Base-by-base conservation (phyloP, 2,888 invertebrate genomes). In the Cryptus armator region DNA sequence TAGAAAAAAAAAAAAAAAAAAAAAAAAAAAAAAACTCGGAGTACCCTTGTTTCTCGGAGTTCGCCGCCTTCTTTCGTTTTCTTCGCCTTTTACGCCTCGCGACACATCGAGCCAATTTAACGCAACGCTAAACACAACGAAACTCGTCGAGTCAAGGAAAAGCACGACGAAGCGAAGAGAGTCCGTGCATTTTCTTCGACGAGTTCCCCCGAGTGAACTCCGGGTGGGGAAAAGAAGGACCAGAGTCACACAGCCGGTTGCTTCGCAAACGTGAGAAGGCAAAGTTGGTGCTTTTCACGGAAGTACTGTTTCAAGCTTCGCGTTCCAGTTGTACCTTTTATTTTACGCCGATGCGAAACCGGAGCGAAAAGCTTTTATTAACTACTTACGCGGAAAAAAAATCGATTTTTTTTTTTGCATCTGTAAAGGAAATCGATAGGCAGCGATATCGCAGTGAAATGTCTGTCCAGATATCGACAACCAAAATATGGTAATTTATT, bases 81-180 rank as follows among this genome's bases (percentile, higher is more conserved):
- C 44, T 9, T 24, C 68, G 67, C 44, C 68, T 29, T 62, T 62
- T 62, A 32, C 62, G 62, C 62, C 32, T 62, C 62, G 62, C 62
- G 62, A 62, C 29, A 62, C 62, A 62, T 62, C 62, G 29, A 62
- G 56, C 62, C 62, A 62, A 62, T 62, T 62, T 62, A 62, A 62
- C 29, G 62, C 62, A 32, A 37, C 12, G 62, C 32, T 32, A 62
- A 29, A 62, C 62, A 62, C 62, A 62, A 29, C 62, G 62, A 62
- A 62, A 62, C n/a, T 88, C 86, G 86, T 46, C 44, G 66, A 24
- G 56, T 56, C 16, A 24, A 48, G 56, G 56, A 12, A 56, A 56
- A 53, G 16, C n/a, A 56, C 56, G 56, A 24, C 16, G 56, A 16
- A 19, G 56, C 19, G 10, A 56, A 56, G 56, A 10, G 16, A 16